Evolutionary conservation across 2,113 vertebrate genomes (phyloP).

Genomic region (Burhinus bistriatus): DNA sequence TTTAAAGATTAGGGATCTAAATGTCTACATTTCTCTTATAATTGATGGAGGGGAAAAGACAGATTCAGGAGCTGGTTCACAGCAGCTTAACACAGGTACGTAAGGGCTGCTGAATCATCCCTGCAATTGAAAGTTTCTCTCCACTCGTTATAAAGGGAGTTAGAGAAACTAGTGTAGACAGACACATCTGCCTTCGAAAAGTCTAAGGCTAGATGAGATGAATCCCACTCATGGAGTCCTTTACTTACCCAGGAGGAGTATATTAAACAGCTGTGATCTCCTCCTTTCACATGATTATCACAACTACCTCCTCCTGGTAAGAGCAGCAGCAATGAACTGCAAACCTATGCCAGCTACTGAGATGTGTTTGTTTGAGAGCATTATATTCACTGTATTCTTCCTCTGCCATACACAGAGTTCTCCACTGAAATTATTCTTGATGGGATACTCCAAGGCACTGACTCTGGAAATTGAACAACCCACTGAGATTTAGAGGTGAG

Average conservation of each 20-base stretch:
- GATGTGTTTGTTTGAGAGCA: background rate
- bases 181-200: background rate
- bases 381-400: background rate
- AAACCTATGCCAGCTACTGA: background rate
- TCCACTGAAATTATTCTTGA: background rate
- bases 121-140: background rate
- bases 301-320: background rate
- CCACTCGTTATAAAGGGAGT: background rate
- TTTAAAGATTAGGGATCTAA: background rate
- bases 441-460: background rate
- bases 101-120: background rate
- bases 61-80: background rate
- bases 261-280: background rate
- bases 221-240: background rate
- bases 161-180: background rate
- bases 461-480: background rate
- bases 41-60: background rate
- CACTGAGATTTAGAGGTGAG: background rate
- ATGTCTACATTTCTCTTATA: background rate
- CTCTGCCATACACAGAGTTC: background rate
- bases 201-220: background rate
- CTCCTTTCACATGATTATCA: background rate
- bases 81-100: background rate
- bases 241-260: background rate
- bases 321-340: background rate